These are phyloP conservation scores for Echiichthys vipera DNA, from an alignment of 2,797 vertebrate species.

Conservation along the genomic window DNA sequence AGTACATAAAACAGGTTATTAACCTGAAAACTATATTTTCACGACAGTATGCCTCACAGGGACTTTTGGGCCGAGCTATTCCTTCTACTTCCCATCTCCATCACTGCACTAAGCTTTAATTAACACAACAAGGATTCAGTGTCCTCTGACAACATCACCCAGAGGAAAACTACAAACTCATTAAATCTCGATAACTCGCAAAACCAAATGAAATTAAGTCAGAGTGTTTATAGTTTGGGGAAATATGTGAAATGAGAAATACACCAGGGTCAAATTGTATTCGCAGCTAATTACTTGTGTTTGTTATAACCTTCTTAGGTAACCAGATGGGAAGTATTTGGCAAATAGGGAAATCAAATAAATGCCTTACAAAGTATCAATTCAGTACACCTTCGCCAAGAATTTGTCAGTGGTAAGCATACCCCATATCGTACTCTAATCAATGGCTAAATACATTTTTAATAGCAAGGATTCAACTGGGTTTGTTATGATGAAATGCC, in stretches of 20 bases:
- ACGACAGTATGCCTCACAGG: constrained; percentile 59
- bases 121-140: constrained; percentile 78
- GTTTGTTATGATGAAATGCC: constrained; percentile 11
- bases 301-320: constrained; percentile 53
- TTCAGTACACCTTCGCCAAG: neutral
- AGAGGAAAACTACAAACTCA: constrained; percentile 76
- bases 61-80: constrained; percentile 39
- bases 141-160: constrained; percentile 77
- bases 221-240: constrained; percentile 70
- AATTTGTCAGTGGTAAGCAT: neutral
- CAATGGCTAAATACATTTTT: neutral
- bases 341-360: constrained; percentile 22
- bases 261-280: constrained; percentile 59
- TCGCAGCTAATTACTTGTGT: constrained; percentile 63
- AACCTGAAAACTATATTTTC: constrained; percentile 70
- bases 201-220: constrained; percentile 68
- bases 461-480: neutral
- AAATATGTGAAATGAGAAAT: constrained; percentile 67
- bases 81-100: constrained; percentile 38
- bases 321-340: constrained; percentile 31
- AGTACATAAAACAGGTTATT: constrained; percentile 70
- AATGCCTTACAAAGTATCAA: constrained; percentile 26
- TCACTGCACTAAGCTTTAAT: constrained; percentile 73
- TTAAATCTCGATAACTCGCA: constrained; percentile 67
- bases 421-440: neutral